Evolutionary conservation across 2,797 vertebrate species (phyloP).

Genomic region (Enoplosus armatus): DNA sequence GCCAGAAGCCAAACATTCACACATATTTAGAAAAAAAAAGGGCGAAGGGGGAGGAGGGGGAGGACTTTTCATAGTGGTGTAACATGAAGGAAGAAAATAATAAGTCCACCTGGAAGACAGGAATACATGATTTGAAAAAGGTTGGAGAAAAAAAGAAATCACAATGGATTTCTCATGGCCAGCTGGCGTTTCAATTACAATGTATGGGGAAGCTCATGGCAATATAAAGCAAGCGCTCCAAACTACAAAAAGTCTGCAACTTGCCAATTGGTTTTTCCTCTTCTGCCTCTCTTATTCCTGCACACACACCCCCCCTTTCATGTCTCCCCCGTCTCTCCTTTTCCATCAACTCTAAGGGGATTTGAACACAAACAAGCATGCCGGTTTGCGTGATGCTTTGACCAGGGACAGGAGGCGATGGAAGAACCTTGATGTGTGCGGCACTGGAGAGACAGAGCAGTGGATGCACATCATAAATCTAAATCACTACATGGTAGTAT

Average conservation of each 20-base stretch:
- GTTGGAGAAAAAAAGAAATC: conserved; percentile 7
- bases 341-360: conserved; percentile 24
- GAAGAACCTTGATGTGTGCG: conserved; percentile 32
- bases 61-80: conserved; percentile 26
- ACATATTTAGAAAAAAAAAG: conserved; percentile 29
- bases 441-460: conserved; percentile 9
- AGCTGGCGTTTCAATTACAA: conserved; percentile 65
- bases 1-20: conserved; percentile 40
- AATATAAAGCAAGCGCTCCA: conserved; percentile 8
- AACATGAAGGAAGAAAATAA: conserved; percentile 41
- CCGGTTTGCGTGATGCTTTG: conserved; percentile 19
- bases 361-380: conserved; percentile 43
- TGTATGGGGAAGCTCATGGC: conserved; percentile 36
- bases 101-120: conserved; percentile 47
- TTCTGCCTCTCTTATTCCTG: conserved; percentile 1
- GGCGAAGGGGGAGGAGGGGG: background rate
- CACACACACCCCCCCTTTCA: conserved; percentile 26
- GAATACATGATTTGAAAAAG: conserved; percentile 33
- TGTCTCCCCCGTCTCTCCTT: conserved; percentile 11
- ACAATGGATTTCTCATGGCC: conserved; percentile 46
- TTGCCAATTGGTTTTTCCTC: conserved; percentile 18
- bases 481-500: conserved; percentile 32
- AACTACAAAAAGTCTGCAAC: conserved; percentile 14
- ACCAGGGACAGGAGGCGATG: background rate
- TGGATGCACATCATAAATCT: conserved; percentile 44